Evolutionary conservation across 2,113 vertebrate genomes (phyloP).

Genomic region (Corythoichthys haematopterus): DNA sequence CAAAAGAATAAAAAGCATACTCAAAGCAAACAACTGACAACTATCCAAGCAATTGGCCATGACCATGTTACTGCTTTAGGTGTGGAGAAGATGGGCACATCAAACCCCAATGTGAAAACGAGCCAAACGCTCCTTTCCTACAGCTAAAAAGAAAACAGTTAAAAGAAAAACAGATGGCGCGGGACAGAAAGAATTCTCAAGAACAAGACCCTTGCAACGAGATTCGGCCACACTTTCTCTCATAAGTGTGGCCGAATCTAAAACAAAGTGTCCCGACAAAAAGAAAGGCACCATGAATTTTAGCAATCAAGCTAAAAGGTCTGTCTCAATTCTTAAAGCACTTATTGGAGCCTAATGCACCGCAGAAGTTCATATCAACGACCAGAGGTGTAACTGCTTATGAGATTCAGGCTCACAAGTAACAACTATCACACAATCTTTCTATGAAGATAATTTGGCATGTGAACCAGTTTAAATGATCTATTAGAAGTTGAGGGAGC

Average conservation of each 20-base stretch:
- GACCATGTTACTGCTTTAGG: constrained; percentile 1
- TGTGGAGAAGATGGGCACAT: background rate
- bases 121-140: no score
- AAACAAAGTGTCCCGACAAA: background rate
- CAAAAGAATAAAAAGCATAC: background rate
- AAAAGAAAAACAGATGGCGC: no score
- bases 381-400: no score
- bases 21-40: background rate
- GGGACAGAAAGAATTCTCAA: no score
- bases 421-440: background rate
- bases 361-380: background rate
- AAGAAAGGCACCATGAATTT: background rate
- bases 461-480: no score
- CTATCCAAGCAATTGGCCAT: background rate
- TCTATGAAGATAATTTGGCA: background rate
- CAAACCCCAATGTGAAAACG: no score
- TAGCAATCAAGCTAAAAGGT: background rate
- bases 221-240: background rate
- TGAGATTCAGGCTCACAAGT: background rate
- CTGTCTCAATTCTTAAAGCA: background rate
- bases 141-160: no score
- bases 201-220: constrained; percentile 1
- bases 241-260: background rate
- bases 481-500: no score
- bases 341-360: background rate